These are phyloP conservation scores for Tridacna gigas DNA, from an alignment of 2,888 invertebrate species.

Conservation along the genomic window DNA sequence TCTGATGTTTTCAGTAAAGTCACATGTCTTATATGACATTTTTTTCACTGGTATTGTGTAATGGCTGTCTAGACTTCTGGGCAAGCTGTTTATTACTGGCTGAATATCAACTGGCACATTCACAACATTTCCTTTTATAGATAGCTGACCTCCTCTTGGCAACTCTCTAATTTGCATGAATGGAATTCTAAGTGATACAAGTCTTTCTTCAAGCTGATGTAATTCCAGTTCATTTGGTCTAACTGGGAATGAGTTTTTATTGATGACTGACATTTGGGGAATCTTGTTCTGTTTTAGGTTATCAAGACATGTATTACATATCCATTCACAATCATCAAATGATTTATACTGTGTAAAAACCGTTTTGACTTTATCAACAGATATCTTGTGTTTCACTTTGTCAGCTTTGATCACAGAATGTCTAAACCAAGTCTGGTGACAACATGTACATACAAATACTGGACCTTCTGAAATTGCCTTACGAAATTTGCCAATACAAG, in stretches of 20 bases:
- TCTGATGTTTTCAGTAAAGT: slow-evolving; percentile 50
- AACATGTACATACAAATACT: slow-evolving; percentile 15
- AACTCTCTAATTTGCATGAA: slow-evolving; percentile 54
- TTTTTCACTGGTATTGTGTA: slow-evolving; percentile 53
- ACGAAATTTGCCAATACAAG: slow-evolving; percentile 14
- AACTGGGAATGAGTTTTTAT: slow-evolving; percentile 50
- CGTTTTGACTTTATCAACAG: slow-evolving; percentile 12
- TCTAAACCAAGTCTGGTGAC: slow-evolving; percentile 10
- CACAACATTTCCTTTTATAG: slow-evolving; percentile 58
- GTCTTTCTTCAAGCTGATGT: slow-evolving; percentile 52
- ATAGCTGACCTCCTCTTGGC: slow-evolving; percentile 52
- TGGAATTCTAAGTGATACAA: slow-evolving; percentile 55
- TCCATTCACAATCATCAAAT: slow-evolving; percentile 39
- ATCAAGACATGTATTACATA: slow-evolving; percentile 40
- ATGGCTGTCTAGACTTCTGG: slow-evolving; percentile 45
- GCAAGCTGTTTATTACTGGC: slow-evolving; percentile 31
- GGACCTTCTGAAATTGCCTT: slow-evolving; percentile 3
- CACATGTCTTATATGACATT: slow-evolving; percentile 29
- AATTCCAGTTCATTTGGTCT: slow-evolving; percentile 54
- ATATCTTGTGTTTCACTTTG: not conserved
- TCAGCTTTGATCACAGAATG: not conserved
- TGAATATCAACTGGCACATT: slow-evolving; percentile 66
- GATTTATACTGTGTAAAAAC: slow-evolving; percentile 33
- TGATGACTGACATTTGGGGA: slow-evolving; percentile 15
- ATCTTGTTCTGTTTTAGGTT: slow-evolving; percentile 40